Evolutionary conservation across 2,888 invertebrate species (phyloP).

Genomic region (Vanessa cardui): DNA sequence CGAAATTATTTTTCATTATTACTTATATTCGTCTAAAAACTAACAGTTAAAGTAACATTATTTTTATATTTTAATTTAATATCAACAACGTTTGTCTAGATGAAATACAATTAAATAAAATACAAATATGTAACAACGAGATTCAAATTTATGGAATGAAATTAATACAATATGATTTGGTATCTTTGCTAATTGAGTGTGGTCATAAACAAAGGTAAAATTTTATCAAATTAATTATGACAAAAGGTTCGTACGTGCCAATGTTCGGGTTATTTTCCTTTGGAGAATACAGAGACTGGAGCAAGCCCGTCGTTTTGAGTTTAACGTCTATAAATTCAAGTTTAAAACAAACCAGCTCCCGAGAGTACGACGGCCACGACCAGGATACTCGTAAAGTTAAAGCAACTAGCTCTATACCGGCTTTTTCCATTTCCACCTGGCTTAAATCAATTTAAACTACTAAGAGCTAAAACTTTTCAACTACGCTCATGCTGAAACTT

Average conservation of each 20-base stretch:
- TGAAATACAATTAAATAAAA: neutral
- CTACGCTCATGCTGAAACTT: slow-evolving; percentile 45
- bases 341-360: slow-evolving; percentile 54
- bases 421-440: slow-evolving; percentile 49
- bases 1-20: neutral
- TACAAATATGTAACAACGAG: neutral
- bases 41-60: no score
- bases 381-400: slow-evolving; percentile 30
- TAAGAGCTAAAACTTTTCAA: slow-evolving; percentile 43
- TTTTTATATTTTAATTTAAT: no score
- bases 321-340: slow-evolving; percentile 54
- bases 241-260: slow-evolving; percentile 17
- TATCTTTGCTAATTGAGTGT: slow-evolving; percentile 12
- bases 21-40: no score
- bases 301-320: slow-evolving; percentile 16
- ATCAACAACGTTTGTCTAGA: neutral
- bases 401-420: slow-evolving; percentile 34
- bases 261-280: slow-evolving; percentile 18
- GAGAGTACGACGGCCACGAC: slow-evolving; percentile 42
- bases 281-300: slow-evolving; percentile 17
- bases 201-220: slow-evolving; percentile 19
- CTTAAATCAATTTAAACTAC: slow-evolving; percentile 69
- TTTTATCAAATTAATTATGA: slow-evolving; percentile 25
- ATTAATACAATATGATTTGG: slow-evolving; percentile 1
- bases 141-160: neutral